Base-by-base conservation (phyloP, 2,113 vertebrate genomes). In the Entomyzon cyanotis region DNA sequence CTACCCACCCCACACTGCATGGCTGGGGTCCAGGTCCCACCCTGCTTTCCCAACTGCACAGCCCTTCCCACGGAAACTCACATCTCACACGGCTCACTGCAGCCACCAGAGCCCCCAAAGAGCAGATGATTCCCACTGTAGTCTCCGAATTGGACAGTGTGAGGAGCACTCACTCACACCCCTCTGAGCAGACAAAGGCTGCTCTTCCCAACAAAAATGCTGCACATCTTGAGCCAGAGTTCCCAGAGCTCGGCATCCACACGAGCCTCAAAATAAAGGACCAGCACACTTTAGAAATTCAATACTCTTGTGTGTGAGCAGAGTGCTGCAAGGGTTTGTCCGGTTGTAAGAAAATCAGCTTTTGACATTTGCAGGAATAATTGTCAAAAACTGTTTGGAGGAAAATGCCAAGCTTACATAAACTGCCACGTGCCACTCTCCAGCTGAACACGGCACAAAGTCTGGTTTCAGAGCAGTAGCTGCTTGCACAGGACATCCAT, bases 91-190 rank as follows among this genome's bases (percentile, higher is more conserved):
- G 56, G 87, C 69, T 89, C 46, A 3, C 47, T 41, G 63, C 0
- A 0, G 71, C 55, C 13, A 4, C 31, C 2, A 2, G 53, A 53
- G 33, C 19, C 81, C 39, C 59, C 47, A 16, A 10, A 28, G 78
- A 31, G 53, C 33, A 62, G 41, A n/a, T 24, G 63, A 60, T 49
- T 52, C 77, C 55, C 12, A 5, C 0, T 2, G 70, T 50, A 71
- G n/a, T 44, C 59, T 70, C 41, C 0, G 0, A 7, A 35, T 4
- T 19, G 0, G 4, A 3, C 75, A 30, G n/a, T 0, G 2, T 8
- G 47, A 46, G 37, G 62, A 64, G 53, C 39, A 35, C 15, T 4
- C 10, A 2, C 14, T 30, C 10, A 1, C 58, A 25, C 5, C 11
- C 49, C 21, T 7, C 0, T 49, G 47, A 49, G 47, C 47, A 0